phyloP scores from a whole-genome alignment of 2,797 vertebrate genomes.

The Clarias pachynema region DNA sequence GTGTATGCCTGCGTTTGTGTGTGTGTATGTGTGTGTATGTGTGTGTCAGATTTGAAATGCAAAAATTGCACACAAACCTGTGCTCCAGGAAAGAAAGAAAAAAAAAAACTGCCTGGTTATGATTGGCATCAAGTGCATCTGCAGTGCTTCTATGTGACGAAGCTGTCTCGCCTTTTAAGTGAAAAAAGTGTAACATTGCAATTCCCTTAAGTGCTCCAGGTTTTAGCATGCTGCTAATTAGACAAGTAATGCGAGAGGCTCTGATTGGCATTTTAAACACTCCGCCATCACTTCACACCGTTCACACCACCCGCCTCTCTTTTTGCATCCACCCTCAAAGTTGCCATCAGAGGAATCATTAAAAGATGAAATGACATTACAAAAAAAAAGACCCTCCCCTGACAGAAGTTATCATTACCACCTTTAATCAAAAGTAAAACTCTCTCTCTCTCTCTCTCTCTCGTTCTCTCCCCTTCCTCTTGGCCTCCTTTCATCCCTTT shows the following conservation, averaged over 20 bases:
- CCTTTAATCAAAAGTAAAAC: constrained; percentile 92
- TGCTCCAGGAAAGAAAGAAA: constrained; percentile 30
- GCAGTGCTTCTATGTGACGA: constrained; percentile 44
- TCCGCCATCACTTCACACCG: constrained; percentile 79
- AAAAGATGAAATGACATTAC: constrained; percentile 89
- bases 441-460: constrained; percentile 44
- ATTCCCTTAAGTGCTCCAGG: constrained; percentile 87
- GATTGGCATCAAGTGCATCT: constrained; percentile 45
- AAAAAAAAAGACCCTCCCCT: constrained; percentile 80
- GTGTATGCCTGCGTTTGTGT: background rate
- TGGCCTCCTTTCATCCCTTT: constrained; percentile 31
- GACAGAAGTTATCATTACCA: constrained; percentile 89
- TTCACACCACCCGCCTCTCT: constrained; percentile 77
- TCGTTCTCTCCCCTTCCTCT: constrained; percentile 43
- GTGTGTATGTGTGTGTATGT: background rate
- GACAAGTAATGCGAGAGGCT: constrained; percentile 84
- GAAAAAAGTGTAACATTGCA: constrained; percentile 88
- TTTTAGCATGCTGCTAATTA: constrained; percentile 91
- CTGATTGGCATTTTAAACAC: constrained; percentile 97
- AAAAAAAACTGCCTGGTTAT: constrained; percentile 32
- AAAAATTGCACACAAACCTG: constrained; percentile 33
- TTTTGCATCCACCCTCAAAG: constrained; percentile 85
- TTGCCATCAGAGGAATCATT: constrained; percentile 94
- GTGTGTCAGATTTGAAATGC: constrained; percentile 15
- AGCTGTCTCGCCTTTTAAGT: constrained; percentile 77